Conservation (phyloP, 2,113 vertebrate species). For the Leiothrix lutea region DNA sequence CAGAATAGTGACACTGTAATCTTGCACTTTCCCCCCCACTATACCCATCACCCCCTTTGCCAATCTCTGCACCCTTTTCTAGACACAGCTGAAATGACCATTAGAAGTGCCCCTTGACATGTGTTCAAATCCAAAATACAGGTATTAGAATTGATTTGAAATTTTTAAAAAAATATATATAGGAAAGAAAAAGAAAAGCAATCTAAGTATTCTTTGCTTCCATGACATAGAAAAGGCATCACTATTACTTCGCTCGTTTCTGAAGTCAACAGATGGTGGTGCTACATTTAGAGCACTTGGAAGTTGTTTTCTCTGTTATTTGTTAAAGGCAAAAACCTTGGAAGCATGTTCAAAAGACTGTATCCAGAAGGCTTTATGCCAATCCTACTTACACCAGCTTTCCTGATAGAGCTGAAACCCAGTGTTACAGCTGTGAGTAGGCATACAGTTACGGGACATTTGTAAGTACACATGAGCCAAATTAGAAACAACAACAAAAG, state of each 20-base stretch:
- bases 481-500: neutral
- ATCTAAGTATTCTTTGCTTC: neutral
- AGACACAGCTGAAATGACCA: neutral
- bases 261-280: neutral
- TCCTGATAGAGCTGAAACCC: neutral
- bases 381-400: neutral
- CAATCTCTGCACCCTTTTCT: neutral
- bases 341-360: neutral
- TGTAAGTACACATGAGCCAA: neutral
- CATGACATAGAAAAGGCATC: neutral
- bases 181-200: neutral
- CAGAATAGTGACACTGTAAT: conserved; percentile 18
- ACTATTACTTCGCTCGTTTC: neutral
- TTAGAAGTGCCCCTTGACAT: neutral
- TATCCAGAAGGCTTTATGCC: neutral
- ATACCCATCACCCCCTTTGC: neutral
- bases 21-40: neutral
- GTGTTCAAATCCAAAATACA: neutral
- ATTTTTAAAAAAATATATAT: accelerated
- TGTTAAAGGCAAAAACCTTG: neutral
- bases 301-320: neutral
- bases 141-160: neutral
- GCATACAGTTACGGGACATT: neutral
- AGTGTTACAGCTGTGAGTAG: neutral
- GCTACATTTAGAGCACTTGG: neutral